A percentile compares a stretch with the other conserved stretches of the same genome.
Conservation (phyloP, 2,113 vertebrate genomes). For the Thalassoma bifasciatum region DNA sequence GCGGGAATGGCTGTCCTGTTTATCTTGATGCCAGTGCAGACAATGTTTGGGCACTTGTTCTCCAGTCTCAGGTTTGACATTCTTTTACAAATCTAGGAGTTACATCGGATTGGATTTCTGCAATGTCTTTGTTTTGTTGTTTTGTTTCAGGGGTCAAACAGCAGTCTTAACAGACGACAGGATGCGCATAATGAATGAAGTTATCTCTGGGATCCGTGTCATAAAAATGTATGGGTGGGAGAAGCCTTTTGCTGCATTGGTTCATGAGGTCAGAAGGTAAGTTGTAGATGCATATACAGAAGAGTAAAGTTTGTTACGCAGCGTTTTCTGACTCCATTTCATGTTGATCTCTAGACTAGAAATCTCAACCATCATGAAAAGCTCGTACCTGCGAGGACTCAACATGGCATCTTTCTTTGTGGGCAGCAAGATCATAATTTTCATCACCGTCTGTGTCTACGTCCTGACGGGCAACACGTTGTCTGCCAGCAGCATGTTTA, state of each 20-base stretch:
- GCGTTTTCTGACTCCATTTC: not conserved
- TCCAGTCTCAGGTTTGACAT: conserved; percentile 86
- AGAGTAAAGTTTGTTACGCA: not conserved
- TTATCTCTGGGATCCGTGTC: conserved; percentile 95
- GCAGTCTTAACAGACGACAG: conserved; percentile 89
- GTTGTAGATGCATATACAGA: too few relatives aligned
- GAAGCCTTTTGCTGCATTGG: conserved; percentile 88
- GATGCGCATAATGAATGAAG: conserved; percentile 97
- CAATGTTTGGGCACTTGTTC: conserved; percentile 88
- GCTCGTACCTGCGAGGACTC: conserved; percentile 93
- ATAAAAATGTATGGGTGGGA: conserved; percentile 99
- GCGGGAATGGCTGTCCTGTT: conserved; percentile 90
- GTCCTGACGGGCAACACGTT: conserved; percentile 88
- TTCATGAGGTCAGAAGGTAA: conserved; percentile 89
- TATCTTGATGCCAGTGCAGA: conserved; percentile 90
- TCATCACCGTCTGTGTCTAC: conserved; percentile 90
- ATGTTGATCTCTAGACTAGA: conserved; percentile 85
- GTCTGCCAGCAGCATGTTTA: conserved; percentile 90
- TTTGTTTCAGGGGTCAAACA: conserved; percentile 86
- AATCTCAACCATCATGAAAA: conserved; percentile 91
- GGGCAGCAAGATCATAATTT: conserved; percentile 93
- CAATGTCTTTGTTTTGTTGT: conserved; percentile 20
- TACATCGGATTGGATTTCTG: not conserved
- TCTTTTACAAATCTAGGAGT: not conserved
- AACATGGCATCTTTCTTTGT: conserved; percentile 96